These are phyloP conservation scores for Garrulus glandarius DNA, from an alignment of 2,797 vertebrate genomes.

Conservation along the genomic window DNA sequence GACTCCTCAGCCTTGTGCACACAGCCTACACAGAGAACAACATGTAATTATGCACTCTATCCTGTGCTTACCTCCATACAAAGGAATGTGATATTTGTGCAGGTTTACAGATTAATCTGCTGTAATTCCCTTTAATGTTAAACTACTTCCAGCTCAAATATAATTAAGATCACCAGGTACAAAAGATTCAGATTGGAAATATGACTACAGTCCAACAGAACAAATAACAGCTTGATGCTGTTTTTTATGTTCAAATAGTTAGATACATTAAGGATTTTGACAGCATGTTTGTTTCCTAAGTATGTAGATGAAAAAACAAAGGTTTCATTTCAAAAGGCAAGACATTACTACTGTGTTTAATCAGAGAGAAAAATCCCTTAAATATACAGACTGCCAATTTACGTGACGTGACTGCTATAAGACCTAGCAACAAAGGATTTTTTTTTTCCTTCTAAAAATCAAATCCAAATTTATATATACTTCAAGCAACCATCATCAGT, in stretches of 20 bases:
- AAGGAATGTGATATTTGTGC: slow-evolving; percentile 50
- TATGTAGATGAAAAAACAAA: background rate
- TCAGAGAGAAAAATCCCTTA: slow-evolving; percentile 17
- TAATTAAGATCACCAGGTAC: slow-evolving; percentile 48
- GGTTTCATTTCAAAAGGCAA: slow-evolving; percentile 33
- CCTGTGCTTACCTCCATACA: slow-evolving; percentile 12
- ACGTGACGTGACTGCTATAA: background rate
- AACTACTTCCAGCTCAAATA: slow-evolving; percentile 48
- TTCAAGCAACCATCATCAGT: background rate
- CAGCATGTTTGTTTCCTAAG: background rate
- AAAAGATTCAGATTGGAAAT: slow-evolving; percentile 15
- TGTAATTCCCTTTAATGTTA: slow-evolving; percentile 48
- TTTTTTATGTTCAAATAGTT: slow-evolving; percentile 18
- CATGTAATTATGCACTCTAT: background rate
- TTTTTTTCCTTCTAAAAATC: background rate
- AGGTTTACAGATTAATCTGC: slow-evolving; percentile 58
- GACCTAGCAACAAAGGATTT: background rate
- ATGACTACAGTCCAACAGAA: background rate
- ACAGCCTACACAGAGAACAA: background rate
- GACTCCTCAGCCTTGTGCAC: background rate
- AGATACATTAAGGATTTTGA: slow-evolving; percentile 12
- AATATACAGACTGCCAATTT: background rate
- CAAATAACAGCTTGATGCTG: slow-evolving; percentile 16
- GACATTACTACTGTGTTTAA: slow-evolving; percentile 20
- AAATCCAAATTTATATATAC: background rate